Evolutionary conservation across 2,113 vertebrate genomes (phyloP), one percentile per base, ranked within the genome.

Genomic region (Aythya baeri): DNA sequence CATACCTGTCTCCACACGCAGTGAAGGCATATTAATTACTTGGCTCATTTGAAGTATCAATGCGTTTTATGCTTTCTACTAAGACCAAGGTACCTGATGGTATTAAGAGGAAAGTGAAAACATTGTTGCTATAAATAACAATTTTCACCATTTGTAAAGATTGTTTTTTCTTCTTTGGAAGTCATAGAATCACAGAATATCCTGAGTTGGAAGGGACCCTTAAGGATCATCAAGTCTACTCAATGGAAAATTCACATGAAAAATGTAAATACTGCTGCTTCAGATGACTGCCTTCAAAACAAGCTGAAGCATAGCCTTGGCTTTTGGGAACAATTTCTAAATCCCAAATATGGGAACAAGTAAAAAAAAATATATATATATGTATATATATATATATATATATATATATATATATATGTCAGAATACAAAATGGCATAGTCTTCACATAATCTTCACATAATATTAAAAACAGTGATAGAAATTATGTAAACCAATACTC

Each of bases 81-180:
- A 31, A 6, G 32, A 52, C 54, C 13, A 9, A n/a, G 23, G 15
- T 17, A 31, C 13, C 32, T 22, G 11, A 55, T 7, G 6, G 7
- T 31, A 67, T 21, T 27, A 26, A 50, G 7, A 66, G 41, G 31
- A 49, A 68, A 75, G 29, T 38, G 18, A 63, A 82, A 62, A 67
- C 6, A 5, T 4, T 7, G 3, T 1, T 23, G 3, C 36, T 77
- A 61, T 2, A 74, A 52, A 55, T 20, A 80, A 3, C 4, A 12
- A 14, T 50, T 31, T 73, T 63, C 27, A 52, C 66, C 29, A 4
- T 34, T 52, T 62, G 11, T 41, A 25, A 49, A 94, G 27, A 59
- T 13, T 31, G 38, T 36, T 61, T 55, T 20, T 38, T 27, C 27
- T 73, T 25, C 11, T 67, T 0, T 1, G 9, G 21, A 65, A 65